phyloP scores from a whole-genome alignment of 2,113 vertebrate species.

The Agapornis roseicollis region DNA sequence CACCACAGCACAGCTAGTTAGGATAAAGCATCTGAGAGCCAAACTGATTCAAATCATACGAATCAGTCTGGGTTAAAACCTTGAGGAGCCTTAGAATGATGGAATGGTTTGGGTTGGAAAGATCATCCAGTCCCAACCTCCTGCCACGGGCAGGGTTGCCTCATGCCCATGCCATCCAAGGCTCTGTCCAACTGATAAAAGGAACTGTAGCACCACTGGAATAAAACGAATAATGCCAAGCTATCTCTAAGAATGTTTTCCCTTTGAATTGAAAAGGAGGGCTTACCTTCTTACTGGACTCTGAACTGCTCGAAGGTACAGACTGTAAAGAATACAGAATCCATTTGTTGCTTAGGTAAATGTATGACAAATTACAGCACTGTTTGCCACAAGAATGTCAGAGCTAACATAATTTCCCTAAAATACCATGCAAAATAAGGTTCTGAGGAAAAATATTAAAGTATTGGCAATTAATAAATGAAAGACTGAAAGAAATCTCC shows the following conservation, averaged over 20 bases:
- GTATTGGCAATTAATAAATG: neutral
- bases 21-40: neutral
- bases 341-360: neutral
- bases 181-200: neutral
- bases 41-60: neutral
- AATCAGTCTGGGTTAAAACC: neutral
- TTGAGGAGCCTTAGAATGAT: neutral
- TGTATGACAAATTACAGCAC: neutral
- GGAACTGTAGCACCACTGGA: neutral
- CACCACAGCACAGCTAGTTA: neutral
- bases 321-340: slow-evolving; percentile 49
- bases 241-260: neutral
- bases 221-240: neutral
- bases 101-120: neutral
- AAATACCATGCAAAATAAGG: neutral
- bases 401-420: neutral
- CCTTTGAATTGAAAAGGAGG: neutral
- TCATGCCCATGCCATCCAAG: neutral
- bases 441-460: neutral
- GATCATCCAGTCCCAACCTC: neutral
- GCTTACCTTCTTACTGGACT: slow-evolving; percentile 55
- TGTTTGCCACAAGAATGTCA: neutral
- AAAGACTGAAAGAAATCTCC: neutral
- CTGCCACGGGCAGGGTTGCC: neutral
- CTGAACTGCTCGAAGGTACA: slow-evolving; percentile 38